Percentiles rank a stretch among this genome's conserved stretches.
Conservation (phyloP, 2,797 vertebrate genomes). For the Moxostoma hubbsi region DNA sequence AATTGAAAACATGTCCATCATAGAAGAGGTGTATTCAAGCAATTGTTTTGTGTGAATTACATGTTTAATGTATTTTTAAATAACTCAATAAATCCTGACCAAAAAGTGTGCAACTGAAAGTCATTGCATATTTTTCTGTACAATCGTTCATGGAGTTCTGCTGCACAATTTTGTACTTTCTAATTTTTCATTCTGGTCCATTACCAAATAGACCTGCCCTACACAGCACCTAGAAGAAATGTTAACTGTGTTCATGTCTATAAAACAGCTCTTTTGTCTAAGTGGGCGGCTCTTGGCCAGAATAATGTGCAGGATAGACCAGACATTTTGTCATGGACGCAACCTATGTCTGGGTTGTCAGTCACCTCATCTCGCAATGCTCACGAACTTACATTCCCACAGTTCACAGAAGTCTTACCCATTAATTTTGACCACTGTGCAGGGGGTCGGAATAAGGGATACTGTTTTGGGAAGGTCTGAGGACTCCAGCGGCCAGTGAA, state of each 20-base stretch:
- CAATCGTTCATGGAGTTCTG: not conserved
- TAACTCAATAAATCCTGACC: too few relatives aligned
- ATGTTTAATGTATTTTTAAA: too few relatives aligned
- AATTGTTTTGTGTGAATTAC: too few relatives aligned
- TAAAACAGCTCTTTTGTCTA: not conserved
- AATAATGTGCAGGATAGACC: not conserved
- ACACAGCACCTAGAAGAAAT: not conserved
- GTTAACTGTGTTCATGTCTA: not conserved
- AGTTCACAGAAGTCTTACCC: constrained; percentile 69
- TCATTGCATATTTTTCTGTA: too few relatives aligned
- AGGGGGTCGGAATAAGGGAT: constrained; percentile 82
- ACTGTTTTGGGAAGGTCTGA: constrained; percentile 83
- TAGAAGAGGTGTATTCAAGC: too few relatives aligned
- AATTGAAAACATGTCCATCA: too few relatives aligned
- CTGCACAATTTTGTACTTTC: not conserved
- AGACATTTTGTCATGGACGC: not conserved
- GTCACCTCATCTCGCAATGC: not conserved
- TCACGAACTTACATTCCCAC: not conserved
- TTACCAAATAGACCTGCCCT: not conserved
- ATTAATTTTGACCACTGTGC: constrained; percentile 86
- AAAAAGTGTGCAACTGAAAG: too few relatives aligned
- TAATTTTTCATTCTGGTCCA: not conserved
- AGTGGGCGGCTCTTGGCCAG: not conserved
- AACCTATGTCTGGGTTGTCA: not conserved
- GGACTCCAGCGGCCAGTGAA: constrained; percentile 84